Conservation (phyloP, 2,113 vertebrate species). For the Gymnorhina tibicen region DNA sequence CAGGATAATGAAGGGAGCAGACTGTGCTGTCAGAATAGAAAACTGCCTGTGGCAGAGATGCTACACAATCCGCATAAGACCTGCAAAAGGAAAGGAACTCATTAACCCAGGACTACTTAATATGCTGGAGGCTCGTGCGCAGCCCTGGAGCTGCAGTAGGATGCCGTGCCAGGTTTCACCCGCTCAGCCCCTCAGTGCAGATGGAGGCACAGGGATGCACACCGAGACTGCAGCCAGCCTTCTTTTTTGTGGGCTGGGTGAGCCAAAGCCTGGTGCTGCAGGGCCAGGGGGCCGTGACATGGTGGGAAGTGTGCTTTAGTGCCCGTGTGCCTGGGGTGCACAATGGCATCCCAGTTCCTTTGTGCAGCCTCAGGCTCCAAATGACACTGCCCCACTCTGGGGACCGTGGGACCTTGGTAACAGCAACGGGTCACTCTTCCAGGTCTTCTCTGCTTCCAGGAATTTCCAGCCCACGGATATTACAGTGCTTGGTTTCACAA, state of each 20-base stretch:
- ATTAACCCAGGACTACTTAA: constrained; percentile 43
- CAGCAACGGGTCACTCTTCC: background rate
- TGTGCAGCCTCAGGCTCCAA: background rate
- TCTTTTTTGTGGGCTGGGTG: accelerated
- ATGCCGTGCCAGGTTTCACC: background rate
- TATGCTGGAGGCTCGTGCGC: background rate
- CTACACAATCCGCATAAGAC: background rate
- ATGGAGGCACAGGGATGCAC: background rate
- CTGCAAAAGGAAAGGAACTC: constrained; percentile 23
- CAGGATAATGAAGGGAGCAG: background rate
- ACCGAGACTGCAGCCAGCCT: accelerated
- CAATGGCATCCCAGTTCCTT: background rate
- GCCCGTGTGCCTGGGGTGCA: background rate
- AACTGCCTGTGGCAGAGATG: background rate
- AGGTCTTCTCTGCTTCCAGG: background rate
- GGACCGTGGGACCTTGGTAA: background rate
- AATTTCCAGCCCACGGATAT: background rate
- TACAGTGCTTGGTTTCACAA: background rate
- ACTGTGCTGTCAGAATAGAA: background rate
- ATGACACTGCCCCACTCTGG: background rate
- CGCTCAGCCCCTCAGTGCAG: background rate
- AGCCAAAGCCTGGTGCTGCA: accelerated
- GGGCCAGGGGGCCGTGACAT: accelerated
- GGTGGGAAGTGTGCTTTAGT: background rate
- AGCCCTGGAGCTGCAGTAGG: constrained; percentile 19